Evolutionary conservation across 2,888 invertebrate species (phyloP).

Genomic region (Allygus modestus): DNA sequence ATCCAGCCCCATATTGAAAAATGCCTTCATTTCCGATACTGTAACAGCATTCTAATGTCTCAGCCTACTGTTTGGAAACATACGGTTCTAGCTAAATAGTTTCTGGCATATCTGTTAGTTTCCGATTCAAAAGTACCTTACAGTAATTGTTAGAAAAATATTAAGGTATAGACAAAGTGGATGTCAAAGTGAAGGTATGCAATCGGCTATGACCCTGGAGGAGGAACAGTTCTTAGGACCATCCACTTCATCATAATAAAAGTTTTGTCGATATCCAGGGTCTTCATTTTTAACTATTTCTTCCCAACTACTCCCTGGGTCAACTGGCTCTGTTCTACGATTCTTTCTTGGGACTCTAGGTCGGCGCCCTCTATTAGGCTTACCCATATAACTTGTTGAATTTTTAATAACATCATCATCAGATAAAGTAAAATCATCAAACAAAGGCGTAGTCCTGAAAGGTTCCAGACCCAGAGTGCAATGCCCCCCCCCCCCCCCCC

Average conservation of each 20-base stretch:
- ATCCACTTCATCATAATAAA: neutral
- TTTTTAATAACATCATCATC: constrained; percentile 7
- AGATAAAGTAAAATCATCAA: neutral
- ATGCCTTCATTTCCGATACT: constrained; percentile 28
- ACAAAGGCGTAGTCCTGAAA: no score
- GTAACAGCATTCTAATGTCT: constrained; percentile 1
- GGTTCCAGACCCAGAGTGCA: no score
- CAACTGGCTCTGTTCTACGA: constrained; percentile 1
- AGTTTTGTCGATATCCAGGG: constrained; percentile 40
- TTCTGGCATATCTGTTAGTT: constrained; percentile 20
- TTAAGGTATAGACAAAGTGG: no score
- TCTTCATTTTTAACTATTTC: neutral
- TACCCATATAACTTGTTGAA: neutral
- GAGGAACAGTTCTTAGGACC: constrained; percentile 24
- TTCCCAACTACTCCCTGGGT: constrained; percentile 36
- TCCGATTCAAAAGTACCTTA: constrained; percentile 8
- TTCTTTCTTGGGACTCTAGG: constrained; percentile 15
- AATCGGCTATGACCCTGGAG: constrained; percentile 28
- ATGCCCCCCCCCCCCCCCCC: no score
- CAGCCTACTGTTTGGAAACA: constrained; percentile 2
- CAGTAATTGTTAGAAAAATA: constrained; percentile 28
- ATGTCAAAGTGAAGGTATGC: no score
- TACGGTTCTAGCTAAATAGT: constrained; percentile 7
- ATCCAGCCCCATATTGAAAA: constrained; percentile 37
- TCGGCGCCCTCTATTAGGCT: constrained; percentile 25